Base-by-base conservation (phyloP, 2,113 vertebrate genomes). In the Cyprinodon variegatus region DNA sequence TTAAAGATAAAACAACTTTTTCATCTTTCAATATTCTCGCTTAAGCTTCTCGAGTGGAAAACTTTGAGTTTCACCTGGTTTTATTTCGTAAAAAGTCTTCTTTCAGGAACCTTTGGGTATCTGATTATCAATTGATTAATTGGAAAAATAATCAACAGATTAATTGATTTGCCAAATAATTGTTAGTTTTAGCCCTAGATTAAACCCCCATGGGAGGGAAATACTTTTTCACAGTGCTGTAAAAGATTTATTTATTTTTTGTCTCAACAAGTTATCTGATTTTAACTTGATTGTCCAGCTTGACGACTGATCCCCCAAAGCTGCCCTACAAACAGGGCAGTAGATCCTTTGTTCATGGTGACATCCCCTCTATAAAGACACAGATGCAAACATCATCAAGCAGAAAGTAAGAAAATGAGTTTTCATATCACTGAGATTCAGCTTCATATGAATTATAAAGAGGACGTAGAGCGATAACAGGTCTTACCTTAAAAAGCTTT, bases 401-500 rank as follows among this genome's bases (percentile, higher is more conserved):
- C 6, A 53, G 11, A 45, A 45, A 7, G 43, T 10, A 45, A 2
- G 43, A 29, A 29, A 29, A 29, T 29, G 29, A 29, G 29, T 29
- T 29, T 29, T 29, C 29, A 29, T 29, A 29, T 1, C 29, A 29
- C 29, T 29, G 29, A n/a, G 20, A 20, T 9, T 20, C 50, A 57
- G 50, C 7, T 0, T 53, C 2, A 8, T 8, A 7, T n/a, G 1
- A 10, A 15, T 50, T 29, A 61, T 12, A 12, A 14, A 61, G n/a
- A 29, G 22, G 11, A 36, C 12, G 59, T 60, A 11, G 11, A 29
- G 50, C 15, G 20, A 53, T 22, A 60, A 12, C 22, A n/a, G 59
- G 50, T 40, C 63, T 40, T 48, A 76, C 14, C 66, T 83, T 39
- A 73, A 64, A 50, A 57, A 15, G 20, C 67, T 4, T 50, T 36